A percentile compares a stretch with the other conserved stretches of the same genome.
Evolutionary conservation across 2,113 vertebrate species (phyloP).

Genomic region (Amphiprion ocellaris): DNA sequence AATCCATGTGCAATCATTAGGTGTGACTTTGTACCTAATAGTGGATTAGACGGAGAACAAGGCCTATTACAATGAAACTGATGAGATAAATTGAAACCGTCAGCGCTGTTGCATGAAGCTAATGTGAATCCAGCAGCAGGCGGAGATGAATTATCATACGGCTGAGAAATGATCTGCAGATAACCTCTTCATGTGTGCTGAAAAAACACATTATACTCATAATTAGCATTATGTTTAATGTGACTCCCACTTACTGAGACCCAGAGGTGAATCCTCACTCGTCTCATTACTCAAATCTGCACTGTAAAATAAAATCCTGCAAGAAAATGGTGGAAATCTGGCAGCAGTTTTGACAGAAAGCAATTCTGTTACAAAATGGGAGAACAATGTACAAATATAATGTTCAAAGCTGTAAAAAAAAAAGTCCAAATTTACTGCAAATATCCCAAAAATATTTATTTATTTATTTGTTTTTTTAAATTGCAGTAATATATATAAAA

Average conservation of each 20-base stretch:
- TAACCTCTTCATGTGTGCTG: not conserved
- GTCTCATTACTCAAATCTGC: not conserved
- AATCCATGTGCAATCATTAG: not conserved
- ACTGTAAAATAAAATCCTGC: too few relatives aligned
- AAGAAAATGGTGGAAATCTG: too few relatives aligned
- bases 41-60: slow-evolving; percentile 2
- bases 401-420: too few relatives aligned
- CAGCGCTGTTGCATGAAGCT: slow-evolving; percentile 10
- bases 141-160: not conserved
- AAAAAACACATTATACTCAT: not conserved
- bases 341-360: too few relatives aligned
- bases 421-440: too few relatives aligned
- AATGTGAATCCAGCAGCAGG: not conserved
- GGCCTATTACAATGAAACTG: slow-evolving; percentile 7
- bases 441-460: too few relatives aligned
- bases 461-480: too few relatives aligned
- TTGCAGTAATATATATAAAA: too few relatives aligned
- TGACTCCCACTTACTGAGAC: not conserved
- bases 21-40: not conserved
- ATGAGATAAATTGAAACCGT: slow-evolving; percentile 29
- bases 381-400: too few relatives aligned
- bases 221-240: not conserved
- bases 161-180: not conserved
- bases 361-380: too few relatives aligned
- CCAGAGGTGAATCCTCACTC: not conserved